Conservation (phyloP, 2,113 vertebrate genomes). For the Corvus moneduloides region DNA sequence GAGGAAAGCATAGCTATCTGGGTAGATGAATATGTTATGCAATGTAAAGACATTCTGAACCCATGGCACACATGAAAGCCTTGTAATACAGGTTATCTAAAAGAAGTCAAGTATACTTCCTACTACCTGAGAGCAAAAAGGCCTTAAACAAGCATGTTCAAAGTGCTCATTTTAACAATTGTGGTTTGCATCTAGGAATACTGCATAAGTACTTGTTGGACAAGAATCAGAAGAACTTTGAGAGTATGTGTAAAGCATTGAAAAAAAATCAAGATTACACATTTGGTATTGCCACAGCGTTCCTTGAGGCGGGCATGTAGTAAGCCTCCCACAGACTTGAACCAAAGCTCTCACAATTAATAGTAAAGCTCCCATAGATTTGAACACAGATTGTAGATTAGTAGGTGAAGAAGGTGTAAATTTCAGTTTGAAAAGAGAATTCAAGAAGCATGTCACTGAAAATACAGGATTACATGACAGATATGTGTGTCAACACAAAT, state of each 20-base stretch:
- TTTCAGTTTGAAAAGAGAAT: not conserved
- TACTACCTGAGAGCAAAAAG: not conserved
- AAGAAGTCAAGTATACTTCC: not conserved
- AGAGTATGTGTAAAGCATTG: not conserved
- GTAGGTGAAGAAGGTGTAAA: not conserved
- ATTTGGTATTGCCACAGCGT: not conserved
- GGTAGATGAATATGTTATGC: not conserved
- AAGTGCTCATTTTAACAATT: constrained; percentile 10
- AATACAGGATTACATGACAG: not conserved
- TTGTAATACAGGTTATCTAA: constrained; percentile 9
- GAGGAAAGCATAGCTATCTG: not conserved
- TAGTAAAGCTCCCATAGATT: not conserved
- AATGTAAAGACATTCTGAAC: not conserved
- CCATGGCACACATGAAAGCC: not conserved
- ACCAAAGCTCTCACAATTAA: not conserved
- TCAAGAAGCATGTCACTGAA: not conserved
- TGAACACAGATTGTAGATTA: not conserved
- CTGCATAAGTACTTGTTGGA: not conserved
- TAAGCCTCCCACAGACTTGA: not conserved
- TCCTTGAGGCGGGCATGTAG: not conserved
- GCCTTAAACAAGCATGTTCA: not conserved
- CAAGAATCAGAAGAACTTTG: not conserved
- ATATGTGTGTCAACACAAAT: not conserved
- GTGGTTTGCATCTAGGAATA: not conserved
- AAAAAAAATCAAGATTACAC: not conserved